Evolutionary conservation across 2,113 vertebrate species (phyloP).

Genomic region (Pomatorhinus ruficollis): DNA sequence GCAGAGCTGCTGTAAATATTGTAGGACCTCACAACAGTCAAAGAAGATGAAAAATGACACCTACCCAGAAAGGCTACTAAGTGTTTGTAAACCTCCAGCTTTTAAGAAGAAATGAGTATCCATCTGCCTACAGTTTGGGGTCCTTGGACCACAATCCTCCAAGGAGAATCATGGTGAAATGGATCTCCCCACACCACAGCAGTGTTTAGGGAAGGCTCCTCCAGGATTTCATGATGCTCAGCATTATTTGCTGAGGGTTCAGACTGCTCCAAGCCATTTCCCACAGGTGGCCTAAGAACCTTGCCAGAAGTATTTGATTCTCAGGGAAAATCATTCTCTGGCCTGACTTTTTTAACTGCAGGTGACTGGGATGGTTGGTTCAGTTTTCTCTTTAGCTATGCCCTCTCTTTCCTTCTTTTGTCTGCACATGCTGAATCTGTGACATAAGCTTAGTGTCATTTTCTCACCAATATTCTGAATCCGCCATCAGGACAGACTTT

Average conservation of each 20-base stretch:
- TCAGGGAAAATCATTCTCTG: not conserved
- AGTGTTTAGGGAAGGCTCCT: not conserved
- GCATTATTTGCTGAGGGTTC: not conserved
- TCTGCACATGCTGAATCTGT: not conserved
- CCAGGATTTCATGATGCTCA: not conserved
- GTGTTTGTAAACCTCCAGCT: not conserved
- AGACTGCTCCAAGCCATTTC: not conserved
- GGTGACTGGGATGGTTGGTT: not conserved
- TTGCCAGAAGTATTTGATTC: not conserved
- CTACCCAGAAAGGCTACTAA: not conserved
- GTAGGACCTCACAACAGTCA: not conserved
- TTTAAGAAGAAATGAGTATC: not conserved
- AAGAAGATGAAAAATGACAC: not conserved
- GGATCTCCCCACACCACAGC: not conserved
- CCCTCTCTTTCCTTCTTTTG: not conserved
- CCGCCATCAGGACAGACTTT: not conserved
- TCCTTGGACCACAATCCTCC: not conserved
- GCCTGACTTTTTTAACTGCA: not conserved
- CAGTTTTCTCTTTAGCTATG: not conserved
- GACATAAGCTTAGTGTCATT: not conserved
- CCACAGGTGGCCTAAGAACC: too few species aligned
- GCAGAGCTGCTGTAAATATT: conserved; percentile 10
- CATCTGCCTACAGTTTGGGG: not conserved
- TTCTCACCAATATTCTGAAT: not conserved
- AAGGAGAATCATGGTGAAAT: not conserved